Evolutionary conservation across 2,113 vertebrate species (phyloP), one percentile per base, ranked within the genome.

Genomic region (Anolis carolinensis): DNA sequence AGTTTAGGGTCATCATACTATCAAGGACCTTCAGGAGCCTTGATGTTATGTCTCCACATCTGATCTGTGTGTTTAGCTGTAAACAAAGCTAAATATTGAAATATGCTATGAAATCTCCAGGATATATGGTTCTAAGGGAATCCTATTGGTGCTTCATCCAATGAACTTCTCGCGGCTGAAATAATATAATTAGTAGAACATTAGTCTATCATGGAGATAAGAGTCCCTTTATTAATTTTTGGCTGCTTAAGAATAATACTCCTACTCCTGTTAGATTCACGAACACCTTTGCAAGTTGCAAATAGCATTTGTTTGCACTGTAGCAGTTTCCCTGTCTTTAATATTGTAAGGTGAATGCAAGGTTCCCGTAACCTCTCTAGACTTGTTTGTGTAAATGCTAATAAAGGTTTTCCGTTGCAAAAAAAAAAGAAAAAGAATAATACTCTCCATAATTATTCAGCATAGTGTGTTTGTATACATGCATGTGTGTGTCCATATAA

Each of bases 341-440:
- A 71, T 93, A 55, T 88, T 84, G 90, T 95, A 95, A 95, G 88
- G 93, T 96, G 95, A 90, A 94, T 86, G 86, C 91, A 92, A n/a
- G 91, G 94, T 92, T 95, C 92, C 81, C 87, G 86, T 94, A 94
- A 89, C 87, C 92, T 90, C n/a, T n/a, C 92, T 95, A 93, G 94
- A 27, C 44, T 65, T 92, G 94, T 94, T 82, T 94, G 88, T 89
- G 87, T 94, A 94, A 94, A 94, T 95, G 95, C 96, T 96, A 97
- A 97, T 97, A 97, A 96, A 97, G 50, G 79, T 91, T 96, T 96
- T 92, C 89, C 93, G 93, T 97, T 97, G 96, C 96, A 96, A n/a
- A n/a, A n/a, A n/a, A n/a, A n/a, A n/a, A n/a, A n/a, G n/a, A n/a
- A n/a, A n/a, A n/a, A n/a, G n/a, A n/a, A n/a, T n/a, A n/a, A n/a